Evolutionary conservation across 2,888 invertebrate genomes (phyloP).

Genomic region (Syrista parreyssii): DNA sequence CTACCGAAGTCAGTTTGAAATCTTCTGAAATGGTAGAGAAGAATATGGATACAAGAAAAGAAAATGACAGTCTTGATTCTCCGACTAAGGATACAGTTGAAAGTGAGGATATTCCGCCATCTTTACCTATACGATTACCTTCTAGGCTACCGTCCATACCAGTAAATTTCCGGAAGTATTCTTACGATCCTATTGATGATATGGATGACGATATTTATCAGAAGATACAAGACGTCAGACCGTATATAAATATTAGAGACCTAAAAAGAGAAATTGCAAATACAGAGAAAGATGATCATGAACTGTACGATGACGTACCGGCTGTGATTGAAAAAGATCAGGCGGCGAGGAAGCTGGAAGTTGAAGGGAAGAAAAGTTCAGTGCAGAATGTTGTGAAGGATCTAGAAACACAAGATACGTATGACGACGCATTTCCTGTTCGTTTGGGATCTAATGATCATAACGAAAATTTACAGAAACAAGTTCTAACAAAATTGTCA

Average conservation of each 20-base stretch:
- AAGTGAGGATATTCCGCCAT: conserved; percentile 30
- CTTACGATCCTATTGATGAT: conserved; percentile 38
- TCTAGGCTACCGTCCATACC: conserved; percentile 51
- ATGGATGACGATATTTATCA: conserved; percentile 60
- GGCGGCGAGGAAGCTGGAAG: background rate
- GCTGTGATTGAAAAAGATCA: conserved; percentile 4
- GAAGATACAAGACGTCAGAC: conserved; percentile 54
- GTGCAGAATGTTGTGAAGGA: background rate
- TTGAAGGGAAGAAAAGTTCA: background rate
- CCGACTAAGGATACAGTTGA: background rate
- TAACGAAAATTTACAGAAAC: background rate
- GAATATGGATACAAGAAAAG: background rate
- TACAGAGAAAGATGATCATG: conserved; percentile 9
- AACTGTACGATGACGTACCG: conserved; percentile 36
- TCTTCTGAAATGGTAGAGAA: background rate
- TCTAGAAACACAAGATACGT: conserved; percentile 11
- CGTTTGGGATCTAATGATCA: background rate
- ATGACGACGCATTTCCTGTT: conserved; percentile 28
- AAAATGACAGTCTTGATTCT: background rate
- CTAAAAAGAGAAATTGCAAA: conserved; percentile 18
- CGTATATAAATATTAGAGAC: conserved; percentile 31
- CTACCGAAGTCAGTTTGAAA: background rate
- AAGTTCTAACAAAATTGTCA: background rate
- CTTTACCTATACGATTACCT: conserved; percentile 44
- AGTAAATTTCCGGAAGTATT: conserved; percentile 17